Evolutionary conservation across 1,140 invertebrate genomes (phyloP), one percentile per base, ranked within the genome.

Genomic region (Nephotettix cincticeps): DNA sequence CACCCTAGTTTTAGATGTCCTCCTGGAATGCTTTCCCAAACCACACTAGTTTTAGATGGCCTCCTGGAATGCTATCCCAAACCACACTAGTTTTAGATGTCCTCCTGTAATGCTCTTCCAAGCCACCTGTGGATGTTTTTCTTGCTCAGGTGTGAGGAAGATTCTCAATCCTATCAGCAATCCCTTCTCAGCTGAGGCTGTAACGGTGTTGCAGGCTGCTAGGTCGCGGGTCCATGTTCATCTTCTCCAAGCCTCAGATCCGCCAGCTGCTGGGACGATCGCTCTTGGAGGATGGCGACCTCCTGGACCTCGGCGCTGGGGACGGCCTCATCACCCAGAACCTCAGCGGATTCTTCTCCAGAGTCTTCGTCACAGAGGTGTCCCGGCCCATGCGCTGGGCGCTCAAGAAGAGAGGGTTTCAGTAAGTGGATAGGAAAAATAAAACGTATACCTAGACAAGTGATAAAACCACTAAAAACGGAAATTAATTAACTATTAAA

Each of bases 141-240:
- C 83, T 82, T 97, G 40, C n/a, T n/a, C n/a, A n/a, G n/a, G n/a
- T n/a, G n/a, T n/a, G n/a, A n/a, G n/a, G n/a, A n/a, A n/a, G n/a
- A n/a, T n/a, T n/a, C n/a, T n/a, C n/a, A n/a, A n/a, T n/a, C n/a
- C n/a, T n/a, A n/a, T n/a, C n/a, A n/a, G n/a, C n/a, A n/a, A n/a
- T n/a, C n/a, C n/a, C n/a, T n/a, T n/a, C 32, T 36, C 4, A 14
- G 32, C 32, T 36, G 32, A 36, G 32, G n/a, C n/a, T 36, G 17
- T 51, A 4, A 19, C 21, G n/a, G 47, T 71, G 64, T 84, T 81
- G 56, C 86, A 95, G 93, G 71, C 87, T 94, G 78, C 82, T 97
- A 9, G 87, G 90, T 19, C 85, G 95, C 47, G 95, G 95, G 17
- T 95, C 93, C 0, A 97, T 97, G 95, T 96, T 96, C 82, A 92